A percentile compares a stretch with the other conserved stretches of the same genome.
phyloP scores from a whole-genome alignment of 2,113 vertebrate genomes.

The Vanacampus margaritifer region DNA sequence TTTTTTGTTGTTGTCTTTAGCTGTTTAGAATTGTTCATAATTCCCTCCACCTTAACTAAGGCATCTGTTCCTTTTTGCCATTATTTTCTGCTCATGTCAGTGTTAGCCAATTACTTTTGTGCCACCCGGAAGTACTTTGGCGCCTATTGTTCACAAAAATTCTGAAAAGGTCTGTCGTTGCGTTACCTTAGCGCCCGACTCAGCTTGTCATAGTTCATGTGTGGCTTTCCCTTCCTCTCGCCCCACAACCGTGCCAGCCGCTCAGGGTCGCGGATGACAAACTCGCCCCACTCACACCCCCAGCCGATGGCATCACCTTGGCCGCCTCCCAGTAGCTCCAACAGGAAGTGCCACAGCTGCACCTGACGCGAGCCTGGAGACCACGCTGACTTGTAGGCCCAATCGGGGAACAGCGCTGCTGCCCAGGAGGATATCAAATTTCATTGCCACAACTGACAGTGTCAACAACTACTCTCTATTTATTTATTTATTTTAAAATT shows the following conservation, averaged over 20 bases:
- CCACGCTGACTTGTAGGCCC: conserved; percentile 77
- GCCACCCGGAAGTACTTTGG: too few species aligned
- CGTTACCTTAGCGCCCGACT: conserved; percentile 75
- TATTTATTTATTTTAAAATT: too few species aligned
- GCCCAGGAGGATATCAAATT: background rate
- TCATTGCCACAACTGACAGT: background rate
- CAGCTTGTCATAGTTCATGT: conserved; percentile 83
- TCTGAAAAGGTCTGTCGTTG: background rate
- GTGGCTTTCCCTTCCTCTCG: conserved; percentile 77
- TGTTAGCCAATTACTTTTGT: too few species aligned
- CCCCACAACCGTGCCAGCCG: conserved; percentile 76
- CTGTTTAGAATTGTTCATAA: too few species aligned
- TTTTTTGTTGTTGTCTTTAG: too few species aligned
- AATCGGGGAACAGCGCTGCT: conserved; percentile 75
- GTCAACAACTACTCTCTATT: too few species aligned
- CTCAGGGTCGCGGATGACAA: conserved; percentile 76
- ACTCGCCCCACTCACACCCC: conserved; percentile 78
- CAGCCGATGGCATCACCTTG: conserved; percentile 71
- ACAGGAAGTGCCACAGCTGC: conserved; percentile 78
- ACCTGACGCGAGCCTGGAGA: conserved; percentile 75
- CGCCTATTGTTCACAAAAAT: background rate
- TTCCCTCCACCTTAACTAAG: too few species aligned
- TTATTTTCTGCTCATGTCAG: too few species aligned
- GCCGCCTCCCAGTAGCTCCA: conserved; percentile 70
- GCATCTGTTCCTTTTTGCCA: too few species aligned